Evolutionary conservation across 2,797 vertebrate species (phyloP), one percentile per base, ranked within the genome.

Genomic region (Sebastolobus alascanus): DNA sequence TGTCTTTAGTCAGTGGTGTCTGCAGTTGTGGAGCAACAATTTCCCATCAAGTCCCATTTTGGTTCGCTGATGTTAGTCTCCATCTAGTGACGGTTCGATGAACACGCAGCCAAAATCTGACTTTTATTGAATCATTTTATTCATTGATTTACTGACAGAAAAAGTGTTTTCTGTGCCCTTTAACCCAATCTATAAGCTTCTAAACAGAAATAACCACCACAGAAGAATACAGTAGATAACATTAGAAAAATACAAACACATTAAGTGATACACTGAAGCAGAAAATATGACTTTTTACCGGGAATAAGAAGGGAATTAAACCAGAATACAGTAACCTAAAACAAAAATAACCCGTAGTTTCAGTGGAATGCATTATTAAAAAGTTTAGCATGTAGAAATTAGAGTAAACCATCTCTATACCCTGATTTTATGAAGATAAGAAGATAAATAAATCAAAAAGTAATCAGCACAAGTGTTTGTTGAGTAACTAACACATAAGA

Each of bases 11-110:
- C 40, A 43, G 14, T 43, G 40, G 14, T 43, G 40, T 43, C 40
- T 43, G 40, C 40, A 43, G 46, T 12, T 20, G 7, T 12, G 35
- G 4, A 58, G 4, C 3, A 58, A 33, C 58, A 2, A 10, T n/a
- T 40, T 55, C 8, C 14, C 18, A 6, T 52, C 4, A 4, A 55
- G 64, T 22, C 25, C 5, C 1, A 10, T 31, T 46, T 31, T 0
- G 1, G 0, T 10, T 46, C 13, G 2, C 1, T 14, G 22, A 52
- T 31, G 52, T 33, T 40, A 31, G 72, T 60, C 85, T 68, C 85
- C 85, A 69, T 75, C 70, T 70, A 9, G 80, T 75, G 80, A 64
- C 43, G 56, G 4, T 0, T 8, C 9, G 46, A 27, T 8, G 5
- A 74, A 58, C 5, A 33, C 12, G 27, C 46, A 68, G 4, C 1